Conservation (phyloP, 2,888 invertebrate genomes). For the Drosophila mulleri region DNA sequence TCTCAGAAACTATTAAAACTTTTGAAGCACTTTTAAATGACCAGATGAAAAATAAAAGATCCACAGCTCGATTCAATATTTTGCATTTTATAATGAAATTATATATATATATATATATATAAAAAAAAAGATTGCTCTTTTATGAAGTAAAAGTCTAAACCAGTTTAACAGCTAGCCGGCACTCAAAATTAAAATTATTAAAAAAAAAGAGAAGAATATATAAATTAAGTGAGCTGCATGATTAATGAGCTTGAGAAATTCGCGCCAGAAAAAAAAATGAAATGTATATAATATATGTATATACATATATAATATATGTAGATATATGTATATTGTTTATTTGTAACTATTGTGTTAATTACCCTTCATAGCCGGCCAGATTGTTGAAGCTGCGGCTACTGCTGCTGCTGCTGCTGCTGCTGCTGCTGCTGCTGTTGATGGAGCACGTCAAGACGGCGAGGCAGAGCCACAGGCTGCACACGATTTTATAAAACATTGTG, state of each 20-base stretch:
- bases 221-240: slow-evolving; percentile 37
- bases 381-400: slow-evolving; percentile 73
- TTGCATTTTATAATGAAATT: neutral
- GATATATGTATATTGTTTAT: slow-evolving; percentile 17
- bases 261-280: slow-evolving; percentile 3
- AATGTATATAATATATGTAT: slow-evolving; percentile 4
- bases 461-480: slow-evolving; percentile 61
- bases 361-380: slow-evolving; percentile 82
- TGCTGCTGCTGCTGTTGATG: slow-evolving; percentile 17
- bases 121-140: neutral
- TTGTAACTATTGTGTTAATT: slow-evolving; percentile 55
- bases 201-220: slow-evolving; percentile 13
- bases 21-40: neutral
- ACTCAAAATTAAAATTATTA: slow-evolving; percentile 21
- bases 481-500: slow-evolving; percentile 67
- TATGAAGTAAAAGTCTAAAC: slow-evolving; percentile 39
- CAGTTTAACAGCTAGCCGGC: slow-evolving; percentile 44
- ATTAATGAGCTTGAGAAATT: slow-evolving; percentile 49
- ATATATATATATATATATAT: neutral
- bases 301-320: slow-evolving; percentile 16
- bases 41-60: neutral
- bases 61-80: neutral
- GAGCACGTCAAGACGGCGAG: slow-evolving; percentile 53
- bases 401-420: slow-evolving; percentile 15
- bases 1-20: neutral